phyloP scores from a whole-genome alignment of 1,140 invertebrate species.

The Drosophila oshimai region DNA sequence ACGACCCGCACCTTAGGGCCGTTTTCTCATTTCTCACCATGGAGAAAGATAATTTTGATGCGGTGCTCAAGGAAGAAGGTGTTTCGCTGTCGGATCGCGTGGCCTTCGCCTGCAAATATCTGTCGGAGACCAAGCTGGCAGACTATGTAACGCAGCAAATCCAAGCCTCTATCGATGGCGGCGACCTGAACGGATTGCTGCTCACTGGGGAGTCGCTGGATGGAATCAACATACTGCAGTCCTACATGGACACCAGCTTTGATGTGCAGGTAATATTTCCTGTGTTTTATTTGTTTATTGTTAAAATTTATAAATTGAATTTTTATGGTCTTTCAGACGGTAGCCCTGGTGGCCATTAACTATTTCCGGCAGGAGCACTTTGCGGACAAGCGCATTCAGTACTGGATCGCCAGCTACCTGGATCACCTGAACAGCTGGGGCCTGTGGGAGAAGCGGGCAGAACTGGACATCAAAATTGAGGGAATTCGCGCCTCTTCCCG shows the following conservation, averaged over 20 bases:
- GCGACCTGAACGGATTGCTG: constrained; percentile 93
- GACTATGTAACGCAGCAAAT: constrained; percentile 91
- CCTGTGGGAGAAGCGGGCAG: constrained; percentile 90
- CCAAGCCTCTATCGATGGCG: constrained; percentile 88
- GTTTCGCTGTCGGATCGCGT: constrained; percentile 94
- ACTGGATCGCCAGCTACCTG: constrained; percentile 90
- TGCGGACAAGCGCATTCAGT: constrained; percentile 85
- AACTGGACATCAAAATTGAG: constrained; percentile 85
- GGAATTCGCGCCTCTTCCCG: constrained; percentile 79
- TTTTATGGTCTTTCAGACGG: constrained; percentile 85
- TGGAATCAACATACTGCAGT: constrained; percentile 92
- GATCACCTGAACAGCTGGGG: constrained; percentile 89
- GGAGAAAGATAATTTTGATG: constrained; percentile 90
- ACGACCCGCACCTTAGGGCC: constrained; percentile 94
- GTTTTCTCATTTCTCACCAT: constrained; percentile 96
- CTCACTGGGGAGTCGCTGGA: constrained; percentile 90
- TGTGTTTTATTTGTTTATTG: too few species aligned
- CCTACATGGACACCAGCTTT: constrained; percentile 94
- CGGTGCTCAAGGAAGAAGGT: constrained; percentile 91
- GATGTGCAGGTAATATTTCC: constrained; percentile 89
- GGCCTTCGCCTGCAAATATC: constrained; percentile 96
- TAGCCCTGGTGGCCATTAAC: constrained; percentile 90
- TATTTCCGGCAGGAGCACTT: constrained; percentile 87
- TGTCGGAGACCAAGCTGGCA: constrained; percentile 90
- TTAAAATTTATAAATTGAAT: background rate